Base-by-base conservation (phyloP, 2,888 invertebrate genomes). In the Protodeltote pygarga region DNA sequence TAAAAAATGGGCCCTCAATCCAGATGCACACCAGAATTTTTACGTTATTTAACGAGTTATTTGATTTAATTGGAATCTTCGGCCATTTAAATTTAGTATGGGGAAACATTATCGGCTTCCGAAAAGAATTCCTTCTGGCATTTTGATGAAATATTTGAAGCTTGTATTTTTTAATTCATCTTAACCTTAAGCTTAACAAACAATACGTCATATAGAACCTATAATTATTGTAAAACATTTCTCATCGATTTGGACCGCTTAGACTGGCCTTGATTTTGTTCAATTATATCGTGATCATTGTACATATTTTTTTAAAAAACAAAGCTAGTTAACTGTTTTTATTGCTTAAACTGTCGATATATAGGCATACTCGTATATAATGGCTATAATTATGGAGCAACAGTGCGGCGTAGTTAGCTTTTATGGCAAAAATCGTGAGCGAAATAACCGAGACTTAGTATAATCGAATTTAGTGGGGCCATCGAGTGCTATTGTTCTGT, bases 381-480 rank as follows among this genome's bases (percentile, higher is more conserved):
- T 34, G 19, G 19, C 19, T 24, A 37, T 51, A 50, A 41, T 47
- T 35, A 50, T 10, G 25, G 10, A 24, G 33, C 47, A 19, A 48
- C 51, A 16, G 40, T 47, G 51, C 54, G 60, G 49, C 61, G 60
- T 25, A 55, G 60, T 65, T 57, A 47, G 58, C 63, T 34, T 67
- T 57, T 68, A 71, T 57, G 52, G 65, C 75, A 77, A 84, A 87
- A 86, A 85, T 85, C 86, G 85, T 87, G 84, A 85, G 79, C 82
- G 74, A 83, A 82, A 81, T 83, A 85, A 79, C 79, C 77, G 77
- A 75, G 71, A 67, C 71, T 75, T 87, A 84, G 75, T n/a, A 79
- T 87, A 86, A 89, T 86, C 85, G 83, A 87, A 88, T 90, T 87
- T 84, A 77, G 85, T 81, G 85, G 78, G 83, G 82, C 83, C 85